These are phyloP conservation scores for Diachrysia chrysitis DNA, from an alignment of 2,888 invertebrate genomes.

Conservation along the genomic window DNA sequence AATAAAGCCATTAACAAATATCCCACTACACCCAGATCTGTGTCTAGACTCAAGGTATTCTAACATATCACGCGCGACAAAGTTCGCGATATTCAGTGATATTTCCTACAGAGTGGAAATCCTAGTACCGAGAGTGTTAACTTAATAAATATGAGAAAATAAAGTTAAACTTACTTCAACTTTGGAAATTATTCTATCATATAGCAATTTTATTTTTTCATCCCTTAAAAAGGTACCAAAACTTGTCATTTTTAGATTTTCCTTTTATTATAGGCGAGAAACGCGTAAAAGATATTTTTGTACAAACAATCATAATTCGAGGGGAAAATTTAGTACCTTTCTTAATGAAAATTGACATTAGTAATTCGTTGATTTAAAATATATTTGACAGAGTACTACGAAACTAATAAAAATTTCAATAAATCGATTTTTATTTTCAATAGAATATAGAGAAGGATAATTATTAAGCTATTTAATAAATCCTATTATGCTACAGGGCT, in stretches of 20 bases:
- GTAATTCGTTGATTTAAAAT: too few relatives aligned
- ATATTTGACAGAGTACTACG: too few relatives aligned
- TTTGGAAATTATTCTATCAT: neutral
- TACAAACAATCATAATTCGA: neutral
- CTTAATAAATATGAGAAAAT: constrained; percentile 4
- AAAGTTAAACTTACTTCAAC: neutral
- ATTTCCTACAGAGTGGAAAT: constrained; percentile 6
- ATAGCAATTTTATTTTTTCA: neutral
- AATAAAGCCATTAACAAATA: constrained; percentile 2
- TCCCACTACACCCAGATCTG: neutral
- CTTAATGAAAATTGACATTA: neutral
- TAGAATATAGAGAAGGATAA: too few relatives aligned
- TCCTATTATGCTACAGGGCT: too few relatives aligned
- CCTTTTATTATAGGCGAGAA: neutral
- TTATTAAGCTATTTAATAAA: too few relatives aligned
- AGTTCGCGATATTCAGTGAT: constrained; percentile 9
- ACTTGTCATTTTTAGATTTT: neutral
- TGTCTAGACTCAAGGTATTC: constrained; percentile 5
- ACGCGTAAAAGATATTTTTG: neutral
- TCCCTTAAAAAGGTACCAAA: neutral
- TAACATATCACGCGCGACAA: constrained; percentile 13
- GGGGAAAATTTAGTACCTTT: neutral
- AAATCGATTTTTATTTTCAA: too few relatives aligned
- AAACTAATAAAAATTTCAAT: too few relatives aligned
- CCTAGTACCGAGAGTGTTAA: neutral